Conservation (phyloP, 1,140 invertebrate species). For the Pollicipes pollicipes region DNA sequence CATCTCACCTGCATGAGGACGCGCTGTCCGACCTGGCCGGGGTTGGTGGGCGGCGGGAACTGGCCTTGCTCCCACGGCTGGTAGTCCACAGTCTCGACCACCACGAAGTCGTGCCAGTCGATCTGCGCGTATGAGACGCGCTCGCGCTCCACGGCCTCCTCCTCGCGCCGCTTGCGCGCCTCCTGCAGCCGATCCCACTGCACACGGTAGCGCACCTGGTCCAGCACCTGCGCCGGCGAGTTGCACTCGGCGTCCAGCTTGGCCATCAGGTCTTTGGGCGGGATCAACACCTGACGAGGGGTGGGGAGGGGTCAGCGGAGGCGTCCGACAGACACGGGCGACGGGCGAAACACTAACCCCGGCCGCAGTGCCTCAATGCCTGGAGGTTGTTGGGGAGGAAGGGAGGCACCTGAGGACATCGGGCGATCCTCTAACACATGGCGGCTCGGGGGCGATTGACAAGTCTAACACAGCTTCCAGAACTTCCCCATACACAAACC, state of each 20-base stretch:
- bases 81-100: constrained; percentile 98
- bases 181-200: constrained; percentile 94
- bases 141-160: constrained; percentile 86
- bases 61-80: constrained; percentile 87
- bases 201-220: constrained; percentile 71
- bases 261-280: constrained; percentile 71
- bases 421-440: too few relatives aligned
- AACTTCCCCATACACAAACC: too few relatives aligned
- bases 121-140: constrained; percentile 37
- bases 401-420: too few relatives aligned
- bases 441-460: too few relatives aligned
- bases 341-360: too few relatives aligned
- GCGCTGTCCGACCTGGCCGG: constrained; percentile 86
- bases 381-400: too few relatives aligned
- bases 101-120: constrained; percentile 99
- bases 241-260: constrained; percentile 60
- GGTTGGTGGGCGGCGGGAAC: constrained; percentile 90
- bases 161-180: constrained; percentile 71
- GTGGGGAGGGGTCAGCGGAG: too few relatives aligned
- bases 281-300: constrained; percentile 55
- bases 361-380: too few relatives aligned
- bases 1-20: constrained; percentile 52
- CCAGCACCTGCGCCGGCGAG: constrained; percentile 44
- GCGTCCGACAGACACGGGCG: too few relatives aligned
- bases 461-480: too few relatives aligned